Percentiles rank a stretch among this genome's conserved stretches.
These are phyloP conservation scores for Hyppa rectilinea DNA, from an alignment of 2,888 invertebrate species.

Conservation along the genomic window DNA sequence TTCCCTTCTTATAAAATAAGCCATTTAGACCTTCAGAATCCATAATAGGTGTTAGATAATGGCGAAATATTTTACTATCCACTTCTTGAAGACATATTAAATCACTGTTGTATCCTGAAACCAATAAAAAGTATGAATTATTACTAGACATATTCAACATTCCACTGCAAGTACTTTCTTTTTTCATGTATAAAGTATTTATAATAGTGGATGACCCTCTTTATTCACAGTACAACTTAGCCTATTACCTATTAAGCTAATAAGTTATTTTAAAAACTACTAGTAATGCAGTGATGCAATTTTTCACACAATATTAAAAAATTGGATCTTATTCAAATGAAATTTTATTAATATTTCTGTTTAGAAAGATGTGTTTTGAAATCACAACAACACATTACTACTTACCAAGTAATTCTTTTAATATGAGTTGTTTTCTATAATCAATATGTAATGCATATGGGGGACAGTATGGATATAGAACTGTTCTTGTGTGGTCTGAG, in stretches of 20 bases:
- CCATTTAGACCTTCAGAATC: slow-evolving; percentile 90
- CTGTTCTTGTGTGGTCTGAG: slow-evolving; percentile 93
- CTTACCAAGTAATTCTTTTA: slow-evolving; percentile 95
- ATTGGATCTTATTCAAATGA: background rate
- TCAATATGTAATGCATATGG: slow-evolving; percentile 94
- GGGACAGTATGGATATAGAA: slow-evolving; percentile 96
- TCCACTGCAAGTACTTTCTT: too few species aligned
- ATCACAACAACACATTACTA: background rate
- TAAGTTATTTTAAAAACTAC: too few species aligned
- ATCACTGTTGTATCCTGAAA: slow-evolving; percentile 96
- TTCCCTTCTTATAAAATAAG: slow-evolving; percentile 93
- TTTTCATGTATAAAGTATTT: too few species aligned
- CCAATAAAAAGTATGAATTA: slow-evolving; percentile 8
- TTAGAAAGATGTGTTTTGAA: background rate
- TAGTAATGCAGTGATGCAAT: background rate
- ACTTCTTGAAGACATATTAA: slow-evolving; percentile 98
- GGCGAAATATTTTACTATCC: slow-evolving; percentile 94
- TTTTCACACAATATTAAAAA: background rate
- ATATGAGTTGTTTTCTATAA: slow-evolving; percentile 96
- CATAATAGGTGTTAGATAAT: slow-evolving; percentile 92
- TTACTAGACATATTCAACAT: background rate
- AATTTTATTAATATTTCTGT: background rate
- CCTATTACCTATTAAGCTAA: too few species aligned
- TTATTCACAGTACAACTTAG: too few species aligned
- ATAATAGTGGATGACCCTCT: too few species aligned